Percentiles rank a stretch among this genome's conserved stretches.
Conservation (phyloP, 2,888 invertebrate genomes). For the Bellardia pandia region DNA sequence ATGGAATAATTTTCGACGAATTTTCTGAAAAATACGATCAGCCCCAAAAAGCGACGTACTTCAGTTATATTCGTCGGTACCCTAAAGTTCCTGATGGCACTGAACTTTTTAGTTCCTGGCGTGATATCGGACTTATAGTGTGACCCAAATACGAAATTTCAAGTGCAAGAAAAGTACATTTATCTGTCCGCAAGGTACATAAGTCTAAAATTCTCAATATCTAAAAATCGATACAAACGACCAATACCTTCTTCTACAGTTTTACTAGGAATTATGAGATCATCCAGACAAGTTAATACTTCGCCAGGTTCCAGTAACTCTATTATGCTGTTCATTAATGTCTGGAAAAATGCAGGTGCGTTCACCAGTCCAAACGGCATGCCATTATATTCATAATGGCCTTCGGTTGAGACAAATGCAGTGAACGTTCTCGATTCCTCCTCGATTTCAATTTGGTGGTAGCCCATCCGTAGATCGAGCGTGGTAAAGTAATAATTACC, state of each 20-base stretch:
- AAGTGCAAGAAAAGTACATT: conserved; percentile 23
- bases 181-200: conserved; percentile 27
- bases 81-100: conserved; percentile 41
- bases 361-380: no score
- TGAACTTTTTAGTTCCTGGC: conserved; percentile 27
- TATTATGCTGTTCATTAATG: not conserved
- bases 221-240: conserved; percentile 54
- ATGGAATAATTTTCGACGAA: conserved; percentile 62
- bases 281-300: conserved; percentile 69
- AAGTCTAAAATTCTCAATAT: conserved; percentile 14
- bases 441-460: no score
- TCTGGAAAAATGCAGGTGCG: not conserved
- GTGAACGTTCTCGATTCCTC: no score
- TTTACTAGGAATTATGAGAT: conserved; percentile 70
- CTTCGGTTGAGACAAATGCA: no score
- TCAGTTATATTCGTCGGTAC: conserved; percentile 55
- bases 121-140: not conserved
- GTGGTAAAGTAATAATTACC: no score
- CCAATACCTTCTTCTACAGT: conserved; percentile 58
- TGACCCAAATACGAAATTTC: conserved; percentile 36
- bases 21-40: conserved; percentile 72
- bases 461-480: no score
- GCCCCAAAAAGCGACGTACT: conserved; percentile 66
- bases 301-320: conserved; percentile 48
- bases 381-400: no score